Conservation (phyloP, 2,113 vertebrate genomes). For the Dromas ardeola region DNA sequence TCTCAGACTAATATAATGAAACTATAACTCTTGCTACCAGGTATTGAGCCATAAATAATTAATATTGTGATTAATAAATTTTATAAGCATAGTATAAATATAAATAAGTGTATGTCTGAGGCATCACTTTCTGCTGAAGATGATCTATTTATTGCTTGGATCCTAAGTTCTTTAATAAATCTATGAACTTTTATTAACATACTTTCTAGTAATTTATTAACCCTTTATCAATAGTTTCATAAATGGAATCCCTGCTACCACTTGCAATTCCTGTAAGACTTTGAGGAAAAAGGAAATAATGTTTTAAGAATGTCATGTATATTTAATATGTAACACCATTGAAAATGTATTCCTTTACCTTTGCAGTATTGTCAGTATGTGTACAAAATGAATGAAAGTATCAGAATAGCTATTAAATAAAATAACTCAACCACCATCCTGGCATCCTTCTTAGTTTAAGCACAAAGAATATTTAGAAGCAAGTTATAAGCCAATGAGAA, state of each 20-base stretch:
- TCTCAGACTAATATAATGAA: background rate
- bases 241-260: background rate
- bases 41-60: background rate
- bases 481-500: background rate
- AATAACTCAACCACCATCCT: background rate
- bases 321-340: background rate
- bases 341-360: background rate
- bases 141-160: background rate
- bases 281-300: background rate
- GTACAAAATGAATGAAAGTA: background rate
- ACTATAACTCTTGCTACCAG: background rate
- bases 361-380: background rate
- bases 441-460: background rate
- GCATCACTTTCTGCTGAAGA: background rate
- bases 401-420: background rate
- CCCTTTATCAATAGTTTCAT: background rate
- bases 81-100: background rate
- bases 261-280: background rate
- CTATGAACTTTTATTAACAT: background rate
- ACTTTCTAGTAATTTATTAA: background rate
- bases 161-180: background rate
- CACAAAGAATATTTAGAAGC: background rate
- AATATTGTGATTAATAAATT: background rate
- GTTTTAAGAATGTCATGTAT: background rate
- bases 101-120: background rate